Base-by-base conservation (phyloP, 1,140 invertebrate genomes). In the Chionoecetes opilio region DNA sequence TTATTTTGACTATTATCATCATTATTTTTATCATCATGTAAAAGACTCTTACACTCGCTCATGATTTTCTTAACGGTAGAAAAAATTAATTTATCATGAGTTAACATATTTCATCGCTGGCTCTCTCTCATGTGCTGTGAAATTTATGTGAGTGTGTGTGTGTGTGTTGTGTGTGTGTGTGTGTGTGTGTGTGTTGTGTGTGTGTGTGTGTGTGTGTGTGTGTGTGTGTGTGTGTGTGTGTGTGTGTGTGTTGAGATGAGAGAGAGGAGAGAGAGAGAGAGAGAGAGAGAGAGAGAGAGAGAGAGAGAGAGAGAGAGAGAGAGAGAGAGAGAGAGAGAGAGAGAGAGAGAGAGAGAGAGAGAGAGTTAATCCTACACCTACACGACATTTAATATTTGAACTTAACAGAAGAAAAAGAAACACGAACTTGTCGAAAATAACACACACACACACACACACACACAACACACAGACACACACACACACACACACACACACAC, bases 291-390 rank as follows among this genome's bases (percentile, higher is more conserved):
- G 34, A 35, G 29, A 35, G 82, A 85, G 34, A 35, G 82, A 35
- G 82, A 85, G 34, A 85, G 82, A 85, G 63, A 75, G 63, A 75
- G 63, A 75, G 63, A 75, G 63, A 75, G 63, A 75, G 63, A 75
- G 63, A 75, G 63, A 75, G 63, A 75, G 63, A 75, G 63, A 75
- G 63, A 75, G 63, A 75, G 63, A 75, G 63, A 75, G 26, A n/a
- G 63, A 63, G 53, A 63, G 53, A 63, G 53, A 63, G 53, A 63
- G 53, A 63, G 53, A 63, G 53, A 63, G 53, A 63, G 53, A 63
- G 53, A 63, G 53, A 63, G 53, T 14, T 6, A 75, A 3, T n/a
- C n/a, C 63, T 75, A 75, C 63, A 46, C 14, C 41, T 46, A 14
- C 41, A 46, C 82, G 26, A 84, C 82, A 26, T 84, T n/a, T 46